Evolutionary conservation across 2,888 invertebrate species (phyloP).

Genomic region (Cephus pulcher): DNA sequence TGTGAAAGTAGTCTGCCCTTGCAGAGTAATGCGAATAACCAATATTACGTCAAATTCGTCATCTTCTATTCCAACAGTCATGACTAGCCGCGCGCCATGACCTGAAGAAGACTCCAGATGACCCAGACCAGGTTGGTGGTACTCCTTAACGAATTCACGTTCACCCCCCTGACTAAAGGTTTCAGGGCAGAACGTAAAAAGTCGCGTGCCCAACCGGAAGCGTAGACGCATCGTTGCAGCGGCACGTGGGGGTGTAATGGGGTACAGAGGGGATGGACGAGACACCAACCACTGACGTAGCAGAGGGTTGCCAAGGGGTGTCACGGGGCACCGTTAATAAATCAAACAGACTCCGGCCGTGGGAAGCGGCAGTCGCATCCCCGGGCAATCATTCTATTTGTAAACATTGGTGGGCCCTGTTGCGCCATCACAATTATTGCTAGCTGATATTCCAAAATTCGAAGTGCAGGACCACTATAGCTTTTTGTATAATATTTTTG

Average conservation of each 20-base stretch:
- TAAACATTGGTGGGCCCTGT: constrained; percentile 22
- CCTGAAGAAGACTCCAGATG: not conserved
- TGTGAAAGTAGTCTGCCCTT: not conserved
- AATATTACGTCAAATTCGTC: not conserved
- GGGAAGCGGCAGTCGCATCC: constrained; percentile 54
- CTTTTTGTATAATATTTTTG: not conserved
- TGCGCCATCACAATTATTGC: not conserved
- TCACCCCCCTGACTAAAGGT: not conserved
- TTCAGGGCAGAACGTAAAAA: constrained; percentile 17
- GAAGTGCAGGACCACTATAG: not conserved
- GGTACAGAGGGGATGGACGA: constrained; percentile 3
- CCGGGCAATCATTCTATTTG: constrained; percentile 51
- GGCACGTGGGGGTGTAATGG: constrained; percentile 51
- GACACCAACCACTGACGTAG: constrained; percentile 21
- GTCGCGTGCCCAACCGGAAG: constrained; percentile 59
- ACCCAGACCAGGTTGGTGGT: not conserved
- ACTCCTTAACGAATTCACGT: not conserved
- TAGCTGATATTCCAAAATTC: not conserved
- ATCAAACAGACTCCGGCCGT: constrained; percentile 55
- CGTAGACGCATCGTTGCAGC: constrained; percentile 56
- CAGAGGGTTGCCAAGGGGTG: constrained; percentile 34
- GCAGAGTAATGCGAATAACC: not conserved
- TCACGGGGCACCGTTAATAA: constrained; percentile 46
- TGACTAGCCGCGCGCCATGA: not conserved
- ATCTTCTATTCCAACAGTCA: not conserved